Conservation (phyloP, 2,888 invertebrate species). For the Eupithecia inturbata region DNA sequence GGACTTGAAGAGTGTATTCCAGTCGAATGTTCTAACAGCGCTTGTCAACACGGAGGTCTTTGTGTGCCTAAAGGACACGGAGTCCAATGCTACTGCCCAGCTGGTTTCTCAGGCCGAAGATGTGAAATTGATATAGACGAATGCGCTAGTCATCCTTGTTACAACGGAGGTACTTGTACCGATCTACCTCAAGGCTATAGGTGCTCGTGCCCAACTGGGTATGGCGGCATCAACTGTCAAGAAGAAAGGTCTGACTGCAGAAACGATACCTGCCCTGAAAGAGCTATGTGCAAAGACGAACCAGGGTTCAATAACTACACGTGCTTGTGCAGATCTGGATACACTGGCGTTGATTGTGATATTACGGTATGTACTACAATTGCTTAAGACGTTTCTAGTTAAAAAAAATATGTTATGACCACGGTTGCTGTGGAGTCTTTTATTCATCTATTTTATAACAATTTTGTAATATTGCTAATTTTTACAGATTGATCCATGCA, state of each 20-base stretch:
- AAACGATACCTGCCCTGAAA: constrained; percentile 95
- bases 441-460: not conserved
- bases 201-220: constrained; percentile 94
- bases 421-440: not conserved
- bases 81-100: constrained; percentile 96
- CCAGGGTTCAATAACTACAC: constrained; percentile 95
- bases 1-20: constrained; percentile 94
- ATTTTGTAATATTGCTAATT: not conserved
- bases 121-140: constrained; percentile 98
- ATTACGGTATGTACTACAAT: constrained; percentile 87
- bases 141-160: constrained; percentile 96
- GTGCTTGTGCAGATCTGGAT: constrained; percentile 97
- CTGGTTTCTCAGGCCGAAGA: constrained; percentile 95
- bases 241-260: constrained; percentile 95
- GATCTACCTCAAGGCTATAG: constrained; percentile 96
- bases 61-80: constrained; percentile 95
- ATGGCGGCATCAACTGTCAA: constrained; percentile 97
- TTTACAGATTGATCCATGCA: constrained; percentile 93
- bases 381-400: too few relatives aligned
- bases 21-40: constrained; percentile 93
- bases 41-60: constrained; percentile 95
- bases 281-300: constrained; percentile 98
- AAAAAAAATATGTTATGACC: too few relatives aligned
- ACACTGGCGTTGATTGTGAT: constrained; percentile 96
- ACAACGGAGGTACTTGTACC: constrained; percentile 95